A percentile compares a stretch with the other conserved stretches of the same genome.
Evolutionary conservation across 1,140 invertebrate species (phyloP).

Genomic region (Pemphigus obesinymphae): DNA sequence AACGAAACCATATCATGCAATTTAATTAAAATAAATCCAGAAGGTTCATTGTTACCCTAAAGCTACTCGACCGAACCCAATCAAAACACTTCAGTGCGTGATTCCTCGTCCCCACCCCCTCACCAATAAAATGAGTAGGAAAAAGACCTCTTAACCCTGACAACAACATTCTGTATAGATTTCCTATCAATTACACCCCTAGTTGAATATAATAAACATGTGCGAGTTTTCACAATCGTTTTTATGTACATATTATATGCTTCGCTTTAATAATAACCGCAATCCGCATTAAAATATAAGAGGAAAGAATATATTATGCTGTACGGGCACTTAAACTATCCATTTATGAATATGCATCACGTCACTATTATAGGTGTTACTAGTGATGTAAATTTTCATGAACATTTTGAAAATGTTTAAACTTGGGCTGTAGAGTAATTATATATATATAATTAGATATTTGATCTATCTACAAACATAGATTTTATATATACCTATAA

Average conservation of each 20-base stretch:
- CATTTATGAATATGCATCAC: not conserved
- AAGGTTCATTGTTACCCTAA: slow-evolving; percentile 40
- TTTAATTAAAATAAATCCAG: slow-evolving; percentile 42
- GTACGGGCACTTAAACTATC: not conserved
- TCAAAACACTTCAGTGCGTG: slow-evolving; percentile 31
- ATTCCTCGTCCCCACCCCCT: slow-evolving; percentile 20
- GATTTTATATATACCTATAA: no score
- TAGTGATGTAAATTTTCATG: no score
- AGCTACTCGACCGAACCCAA: slow-evolving; percentile 41
- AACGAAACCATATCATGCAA: slow-evolving; percentile 41
- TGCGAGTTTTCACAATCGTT: slow-evolving; percentile 31
- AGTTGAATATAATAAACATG: slow-evolving; percentile 8
- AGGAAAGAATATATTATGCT: slow-evolving; percentile 4
- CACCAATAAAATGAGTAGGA: slow-evolving; percentile 21
- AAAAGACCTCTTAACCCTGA: slow-evolving; percentile 29
- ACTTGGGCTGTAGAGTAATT: no score
- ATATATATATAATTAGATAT: no score
- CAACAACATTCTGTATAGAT: not conserved
- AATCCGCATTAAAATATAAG: slow-evolving; percentile 1
- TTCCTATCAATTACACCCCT: slow-evolving; percentile 39
- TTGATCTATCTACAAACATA: no score
- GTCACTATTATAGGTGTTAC: no score
- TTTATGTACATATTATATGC: no score
- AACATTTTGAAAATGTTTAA: no score
- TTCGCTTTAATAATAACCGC: not conserved